Conservation (phyloP, 2,113 vertebrate species). For the Lasiurus borealis region DNA sequence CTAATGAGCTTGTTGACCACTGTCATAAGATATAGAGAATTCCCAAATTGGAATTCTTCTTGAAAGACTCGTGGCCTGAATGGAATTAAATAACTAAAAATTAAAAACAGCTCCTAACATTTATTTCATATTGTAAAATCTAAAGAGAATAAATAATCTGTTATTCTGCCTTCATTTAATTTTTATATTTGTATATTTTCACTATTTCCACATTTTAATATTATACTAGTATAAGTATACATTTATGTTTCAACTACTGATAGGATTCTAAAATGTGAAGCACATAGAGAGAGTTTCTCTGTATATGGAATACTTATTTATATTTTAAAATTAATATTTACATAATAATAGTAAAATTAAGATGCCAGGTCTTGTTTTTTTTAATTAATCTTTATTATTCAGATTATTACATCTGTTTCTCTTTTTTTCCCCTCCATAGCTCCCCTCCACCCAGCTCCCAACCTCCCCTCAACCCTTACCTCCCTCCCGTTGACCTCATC, state of each 20-base stretch:
- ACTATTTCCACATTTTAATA: not conserved
- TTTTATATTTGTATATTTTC: conserved; percentile 25
- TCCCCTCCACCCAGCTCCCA: too few species aligned
- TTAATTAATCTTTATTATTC: too few species aligned
- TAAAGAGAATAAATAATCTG: not conserved
- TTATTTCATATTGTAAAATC: conserved; percentile 33
- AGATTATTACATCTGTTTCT: too few species aligned
- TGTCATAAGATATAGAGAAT: not conserved
- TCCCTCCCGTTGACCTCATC: too few species aligned
- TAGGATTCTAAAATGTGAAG: not conserved
- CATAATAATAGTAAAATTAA: not conserved
- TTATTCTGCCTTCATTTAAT: conserved; percentile 23
- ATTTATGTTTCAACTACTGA: conserved; percentile 6
- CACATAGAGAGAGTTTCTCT: not conserved
- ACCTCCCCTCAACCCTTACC: too few species aligned
- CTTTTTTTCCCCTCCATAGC: too few species aligned
- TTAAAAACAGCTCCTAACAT: not conserved
- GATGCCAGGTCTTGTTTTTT: not conserved
- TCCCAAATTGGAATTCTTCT: conserved; percentile 4
- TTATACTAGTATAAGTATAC: not conserved
- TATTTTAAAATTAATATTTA: conserved; percentile 28
- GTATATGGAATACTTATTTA: not conserved
- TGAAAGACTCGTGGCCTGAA: not conserved
- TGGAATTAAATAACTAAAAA: conserved; percentile 47
- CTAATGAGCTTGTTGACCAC: too few species aligned